phyloP scores from a whole-genome alignment of 2,113 vertebrate species.

The Ia io region DNA sequence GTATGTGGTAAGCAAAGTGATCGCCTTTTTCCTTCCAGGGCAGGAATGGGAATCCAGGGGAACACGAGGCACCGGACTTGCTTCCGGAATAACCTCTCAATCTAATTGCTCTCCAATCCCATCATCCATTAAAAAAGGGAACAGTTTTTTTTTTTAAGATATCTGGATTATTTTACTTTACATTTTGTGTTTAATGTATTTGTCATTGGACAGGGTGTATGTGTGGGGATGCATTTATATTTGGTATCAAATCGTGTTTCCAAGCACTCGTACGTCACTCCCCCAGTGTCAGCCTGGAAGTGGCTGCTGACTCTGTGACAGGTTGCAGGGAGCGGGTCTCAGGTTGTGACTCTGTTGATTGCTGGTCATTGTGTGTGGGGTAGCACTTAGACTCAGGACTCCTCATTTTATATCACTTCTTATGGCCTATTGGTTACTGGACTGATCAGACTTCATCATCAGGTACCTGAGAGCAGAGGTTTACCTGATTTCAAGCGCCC shows the following conservation, averaged over 20 bases:
- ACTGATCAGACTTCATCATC: neutral
- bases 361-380: neutral
- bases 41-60: neutral
- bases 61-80: neutral
- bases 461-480: neutral
- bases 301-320: neutral
- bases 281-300: neutral
- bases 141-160: neutral
- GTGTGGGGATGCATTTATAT: neutral
- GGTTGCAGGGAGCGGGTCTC: neutral
- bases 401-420: neutral
- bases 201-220: neutral
- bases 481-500: rapidly evolving
- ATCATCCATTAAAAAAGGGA: neutral
- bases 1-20: slow-evolving; percentile 60
- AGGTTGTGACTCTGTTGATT: neutral
- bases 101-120: neutral
- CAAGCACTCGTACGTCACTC: neutral
- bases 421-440: neutral
- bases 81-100: neutral
- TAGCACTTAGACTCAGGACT: neutral
- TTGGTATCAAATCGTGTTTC: neutral
- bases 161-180: neutral
- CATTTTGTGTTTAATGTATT: neutral
- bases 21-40: neutral